A percentile compares a stretch with the other conserved stretches of the same genome.
These are phyloP conservation scores for Tylochromis polylepis DNA, from an alignment of 2,113 vertebrate genomes.

Conservation along the genomic window DNA sequence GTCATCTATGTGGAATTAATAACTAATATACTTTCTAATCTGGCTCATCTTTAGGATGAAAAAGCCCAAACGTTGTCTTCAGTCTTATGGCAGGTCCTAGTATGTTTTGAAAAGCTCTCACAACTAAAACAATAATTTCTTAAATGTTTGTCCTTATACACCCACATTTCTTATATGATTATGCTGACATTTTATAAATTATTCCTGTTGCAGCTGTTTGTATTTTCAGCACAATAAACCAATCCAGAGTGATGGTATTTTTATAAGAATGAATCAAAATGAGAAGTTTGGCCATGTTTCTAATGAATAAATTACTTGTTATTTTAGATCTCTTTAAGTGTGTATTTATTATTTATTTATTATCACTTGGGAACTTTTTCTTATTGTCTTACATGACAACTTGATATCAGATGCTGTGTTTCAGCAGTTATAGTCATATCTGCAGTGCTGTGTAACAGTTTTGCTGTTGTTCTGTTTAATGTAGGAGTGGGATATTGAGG, in stretches of 20 bases:
- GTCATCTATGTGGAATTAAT: not conserved
- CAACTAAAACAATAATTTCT: not conserved
- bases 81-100: conserved; percentile 25
- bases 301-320: not conserved
- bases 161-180: not conserved
- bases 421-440: not conserved
- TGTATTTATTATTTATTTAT: not conserved
- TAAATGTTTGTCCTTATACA: not conserved
- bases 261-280: not conserved
- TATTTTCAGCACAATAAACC: not conserved
- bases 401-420: not conserved
- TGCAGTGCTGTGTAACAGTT: not conserved
- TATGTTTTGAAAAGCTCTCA: not conserved
- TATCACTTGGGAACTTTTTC: not conserved
- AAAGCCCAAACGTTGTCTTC: conserved; percentile 13
- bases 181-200: not conserved
- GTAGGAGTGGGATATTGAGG: conserved; percentile 43
- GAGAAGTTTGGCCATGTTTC: not conserved
- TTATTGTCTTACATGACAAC: not conserved
- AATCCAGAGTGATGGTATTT: not conserved
- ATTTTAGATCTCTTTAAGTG: not conserved
- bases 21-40: not conserved
- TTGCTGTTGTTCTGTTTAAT: not conserved
- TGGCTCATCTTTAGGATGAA: conserved; percentile 18
- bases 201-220: not conserved